Base-by-base conservation (phyloP, 2,797 vertebrate genomes). In the Lithobates sylvaticus region DNA sequence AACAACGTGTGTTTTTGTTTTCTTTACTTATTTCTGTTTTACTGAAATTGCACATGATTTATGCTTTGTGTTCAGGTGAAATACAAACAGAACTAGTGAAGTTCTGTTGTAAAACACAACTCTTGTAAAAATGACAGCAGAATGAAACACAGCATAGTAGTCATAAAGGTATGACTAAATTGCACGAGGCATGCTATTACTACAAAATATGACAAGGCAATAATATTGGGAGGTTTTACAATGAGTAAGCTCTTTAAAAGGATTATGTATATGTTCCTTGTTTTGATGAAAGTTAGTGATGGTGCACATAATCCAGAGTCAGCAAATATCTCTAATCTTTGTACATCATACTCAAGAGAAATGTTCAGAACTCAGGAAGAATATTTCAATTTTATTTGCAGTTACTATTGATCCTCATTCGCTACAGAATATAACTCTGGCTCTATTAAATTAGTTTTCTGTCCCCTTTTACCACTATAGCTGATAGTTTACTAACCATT, bases 381-480 rank as follows among this genome's bases (percentile, higher is more conserved):
- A 74, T 42, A 74, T 42, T 74, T 74, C 72, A 74, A 74, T 47
- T 74, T 74, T 32, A 47, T 74, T 50, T 74, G 72, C 42, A 74
- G 39, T 50, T 74, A 74, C 39, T 50, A 71, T 71, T 71, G 69
- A 71, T 71, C 34, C 18, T 36, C 32, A 36, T 36, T 71, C 34
- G 12, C 29, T 70, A 13, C 68, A 70, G 27, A 69, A 34, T 34
- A 29, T 15, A 36, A 36, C 15, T 13, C 34, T 71, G 69, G 13
- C 69, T 36, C 16, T 36, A 21, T 21, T 36, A 36, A 36, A 71
- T 39, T 71, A 39, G 34, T 23, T 71, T 71, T 71, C 10, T 1
- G 32, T 71, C 39, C 36, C 34, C 7, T 7, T 36, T 71, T 71
- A 70, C 34, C 39, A 71, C 36, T 21, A 15, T 12, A 8, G 68